Evolutionary conservation across 2,888 invertebrate genomes (phyloP).

Genomic region (Drosophila aldrichi): DNA sequence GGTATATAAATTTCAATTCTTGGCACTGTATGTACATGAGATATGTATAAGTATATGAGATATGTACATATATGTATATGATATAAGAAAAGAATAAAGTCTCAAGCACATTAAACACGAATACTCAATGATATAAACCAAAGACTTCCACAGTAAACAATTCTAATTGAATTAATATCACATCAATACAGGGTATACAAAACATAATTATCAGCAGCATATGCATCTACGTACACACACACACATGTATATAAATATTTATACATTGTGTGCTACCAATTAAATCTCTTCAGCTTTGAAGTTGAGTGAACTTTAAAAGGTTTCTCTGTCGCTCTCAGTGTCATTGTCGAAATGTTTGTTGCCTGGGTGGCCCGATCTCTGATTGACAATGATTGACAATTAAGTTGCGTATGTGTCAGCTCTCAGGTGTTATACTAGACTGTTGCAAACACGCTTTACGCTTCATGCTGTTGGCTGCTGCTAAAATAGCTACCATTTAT

Average conservation of each 20-base stretch:
- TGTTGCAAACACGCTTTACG: constrained; percentile 12
- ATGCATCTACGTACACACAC: neutral
- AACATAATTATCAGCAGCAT: neutral
- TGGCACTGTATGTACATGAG: too few relatives aligned
- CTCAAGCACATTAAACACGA: too few relatives aligned
- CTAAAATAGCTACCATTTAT: constrained; percentile 59
- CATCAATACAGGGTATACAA: constrained; percentile 1
- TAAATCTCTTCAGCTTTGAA: constrained; percentile 52
- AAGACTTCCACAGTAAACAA: neutral
- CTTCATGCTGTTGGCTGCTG: neutral
- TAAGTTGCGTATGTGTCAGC: constrained; percentile 60
- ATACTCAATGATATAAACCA: too few relatives aligned
- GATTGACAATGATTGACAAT: constrained; percentile 77
- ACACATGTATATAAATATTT: constrained; percentile 1
- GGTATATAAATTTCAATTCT: too few relatives aligned
- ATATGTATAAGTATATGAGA: too few relatives aligned
- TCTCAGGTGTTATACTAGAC: constrained; percentile 17
- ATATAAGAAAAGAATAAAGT: too few relatives aligned
- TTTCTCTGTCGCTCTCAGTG: constrained; percentile 57
- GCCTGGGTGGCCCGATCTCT: constrained; percentile 61
- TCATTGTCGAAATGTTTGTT: constrained; percentile 60
- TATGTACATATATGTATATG: too few relatives aligned
- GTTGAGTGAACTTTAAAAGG: constrained; percentile 74
- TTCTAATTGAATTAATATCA: neutral
- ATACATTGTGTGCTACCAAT: constrained; percentile 30